Conservation (phyloP, 2,797 vertebrate genomes). For the Periparus ater region DNA sequence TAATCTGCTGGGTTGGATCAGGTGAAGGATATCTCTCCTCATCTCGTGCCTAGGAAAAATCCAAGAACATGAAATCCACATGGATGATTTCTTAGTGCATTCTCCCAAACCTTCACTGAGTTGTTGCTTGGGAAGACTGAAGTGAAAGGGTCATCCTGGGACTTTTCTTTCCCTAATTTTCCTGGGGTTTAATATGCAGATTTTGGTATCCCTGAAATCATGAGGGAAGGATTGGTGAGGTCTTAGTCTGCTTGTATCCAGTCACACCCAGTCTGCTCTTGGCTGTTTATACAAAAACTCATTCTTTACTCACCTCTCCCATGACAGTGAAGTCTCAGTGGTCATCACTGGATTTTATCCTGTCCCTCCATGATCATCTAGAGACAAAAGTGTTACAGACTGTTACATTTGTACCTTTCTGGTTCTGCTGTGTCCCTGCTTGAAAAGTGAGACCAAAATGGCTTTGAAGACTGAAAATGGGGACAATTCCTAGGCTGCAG, state of each 20-base stretch:
- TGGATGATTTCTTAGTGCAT: background rate
- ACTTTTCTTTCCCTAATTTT: background rate
- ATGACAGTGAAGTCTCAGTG: background rate
- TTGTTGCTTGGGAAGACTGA: background rate
- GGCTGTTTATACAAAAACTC: background rate
- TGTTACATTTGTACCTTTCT: background rate
- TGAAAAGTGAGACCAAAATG: background rate
- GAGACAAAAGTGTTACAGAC: background rate
- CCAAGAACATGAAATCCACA: accelerated
- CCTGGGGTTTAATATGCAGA: background rate
- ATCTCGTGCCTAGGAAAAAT: background rate
- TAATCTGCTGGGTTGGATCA: background rate
- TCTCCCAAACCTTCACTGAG: background rate
- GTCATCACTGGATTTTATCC: background rate
- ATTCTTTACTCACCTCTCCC: background rate
- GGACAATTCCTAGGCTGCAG: background rate
- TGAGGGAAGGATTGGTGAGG: background rate
- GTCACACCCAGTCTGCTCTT: background rate
- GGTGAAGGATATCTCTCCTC: background rate
- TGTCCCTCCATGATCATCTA: background rate
- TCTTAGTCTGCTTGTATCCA: background rate
- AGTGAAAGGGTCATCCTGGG: background rate
- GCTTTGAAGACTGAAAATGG: background rate
- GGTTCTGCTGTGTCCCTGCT: background rate
- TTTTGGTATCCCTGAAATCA: background rate